phyloP scores from a whole-genome alignment of 2,888 invertebrate species.

The Apomyelois bistriatella region DNA sequence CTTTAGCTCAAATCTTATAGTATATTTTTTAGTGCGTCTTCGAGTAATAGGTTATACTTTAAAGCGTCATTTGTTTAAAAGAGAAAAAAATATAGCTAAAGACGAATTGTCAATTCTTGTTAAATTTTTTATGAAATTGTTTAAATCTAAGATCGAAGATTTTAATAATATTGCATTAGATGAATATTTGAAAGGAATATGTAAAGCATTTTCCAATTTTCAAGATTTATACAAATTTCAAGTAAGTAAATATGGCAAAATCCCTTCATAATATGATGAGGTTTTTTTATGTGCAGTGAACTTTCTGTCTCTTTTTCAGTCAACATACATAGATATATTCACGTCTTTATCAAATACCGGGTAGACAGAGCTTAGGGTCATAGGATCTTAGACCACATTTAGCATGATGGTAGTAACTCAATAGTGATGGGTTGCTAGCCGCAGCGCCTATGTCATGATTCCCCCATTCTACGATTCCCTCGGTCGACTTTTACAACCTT shows the following conservation, averaged over 20 bases:
- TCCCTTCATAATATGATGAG: too few relatives aligned
- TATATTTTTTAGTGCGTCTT: conserved; percentile 15
- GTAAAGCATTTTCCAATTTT: conserved; percentile 20
- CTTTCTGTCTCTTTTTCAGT: too few relatives aligned
- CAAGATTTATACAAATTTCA: conserved; percentile 28
- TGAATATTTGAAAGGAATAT: conserved; percentile 29
- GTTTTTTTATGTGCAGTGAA: too few relatives aligned
- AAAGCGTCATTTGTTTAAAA: background rate
- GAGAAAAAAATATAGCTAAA: background rate
- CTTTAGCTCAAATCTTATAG: conserved; percentile 14
- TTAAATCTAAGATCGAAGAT: background rate
- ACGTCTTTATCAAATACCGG: too few relatives aligned
- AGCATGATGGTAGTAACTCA: too few relatives aligned
- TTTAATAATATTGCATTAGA: conserved; percentile 24
- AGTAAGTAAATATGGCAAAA: conserved; percentile 1
- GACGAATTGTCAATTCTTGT: background rate
- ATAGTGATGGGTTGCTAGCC: too few relatives aligned
- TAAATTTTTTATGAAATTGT: background rate
- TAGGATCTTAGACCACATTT: too few relatives aligned
- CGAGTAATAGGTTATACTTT: conserved; percentile 9
- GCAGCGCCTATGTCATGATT: too few relatives aligned
- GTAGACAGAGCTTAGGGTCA: too few relatives aligned
- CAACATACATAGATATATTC: too few relatives aligned
- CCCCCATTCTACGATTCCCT: too few relatives aligned
- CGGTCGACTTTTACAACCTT: too few relatives aligned